Percentiles rank a stretch among this genome's conserved stretches.
Conservation (phyloP, 2,113 vertebrate genomes). For the Eretmochelys imbricata region DNA sequence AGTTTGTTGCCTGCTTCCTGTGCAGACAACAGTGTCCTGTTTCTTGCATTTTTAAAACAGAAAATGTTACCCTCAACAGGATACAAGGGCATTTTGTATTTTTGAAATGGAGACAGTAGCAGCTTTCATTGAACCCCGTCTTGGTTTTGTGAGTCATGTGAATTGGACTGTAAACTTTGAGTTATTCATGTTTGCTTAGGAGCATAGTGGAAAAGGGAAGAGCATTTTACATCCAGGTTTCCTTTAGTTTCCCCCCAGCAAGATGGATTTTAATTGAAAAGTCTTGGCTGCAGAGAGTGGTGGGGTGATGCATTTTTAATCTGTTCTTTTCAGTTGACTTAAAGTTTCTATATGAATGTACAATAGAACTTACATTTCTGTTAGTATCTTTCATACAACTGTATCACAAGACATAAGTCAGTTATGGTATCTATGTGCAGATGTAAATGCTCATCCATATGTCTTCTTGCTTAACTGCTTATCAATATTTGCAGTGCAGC, state of each 20-base stretch:
- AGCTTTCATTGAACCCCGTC: not conserved
- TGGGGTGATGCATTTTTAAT: not conserved
- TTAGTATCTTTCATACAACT: not conserved
- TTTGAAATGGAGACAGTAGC: not conserved
- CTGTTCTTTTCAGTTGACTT: not conserved
- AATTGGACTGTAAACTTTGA: not conserved
- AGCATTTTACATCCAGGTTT: not conserved
- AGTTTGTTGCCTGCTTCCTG: fast-evolving
- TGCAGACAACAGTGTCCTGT: not conserved
- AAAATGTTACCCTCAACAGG: not conserved
- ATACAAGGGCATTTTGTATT: not conserved
- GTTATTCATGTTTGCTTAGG: not conserved
- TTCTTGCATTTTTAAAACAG: not conserved
- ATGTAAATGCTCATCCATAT: not conserved
- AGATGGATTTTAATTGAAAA: not conserved
- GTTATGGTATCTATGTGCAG: not conserved
- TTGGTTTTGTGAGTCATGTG: not conserved
- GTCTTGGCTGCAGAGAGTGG: not conserved
- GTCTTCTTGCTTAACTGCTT: not conserved
- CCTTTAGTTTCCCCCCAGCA: not conserved
- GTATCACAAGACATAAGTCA: not conserved
- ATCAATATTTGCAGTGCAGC: not conserved
- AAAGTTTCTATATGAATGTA: fast-evolving
- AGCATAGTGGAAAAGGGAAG: slow-evolving; percentile 3
- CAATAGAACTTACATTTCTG: not conserved